These are phyloP conservation scores for Marasmarcha lunaedactyla DNA, from an alignment of 2,888 invertebrate species.

Conservation along the genomic window DNA sequence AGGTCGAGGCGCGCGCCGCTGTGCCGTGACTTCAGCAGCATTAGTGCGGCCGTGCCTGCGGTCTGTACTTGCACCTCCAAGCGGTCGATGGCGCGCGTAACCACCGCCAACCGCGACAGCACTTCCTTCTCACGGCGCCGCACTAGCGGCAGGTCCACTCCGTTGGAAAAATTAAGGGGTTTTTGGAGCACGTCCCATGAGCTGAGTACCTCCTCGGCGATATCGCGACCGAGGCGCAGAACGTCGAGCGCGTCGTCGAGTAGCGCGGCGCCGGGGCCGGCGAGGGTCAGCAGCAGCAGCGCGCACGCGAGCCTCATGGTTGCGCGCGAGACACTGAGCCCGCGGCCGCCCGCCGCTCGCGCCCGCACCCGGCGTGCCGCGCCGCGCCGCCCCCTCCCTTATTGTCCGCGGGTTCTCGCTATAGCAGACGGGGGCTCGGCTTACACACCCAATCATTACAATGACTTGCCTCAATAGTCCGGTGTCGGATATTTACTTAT, in stretches of 20 bases:
- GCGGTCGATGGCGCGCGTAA: conserved; percentile 36
- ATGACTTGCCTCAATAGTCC: too few relatives aligned
- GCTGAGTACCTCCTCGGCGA: conserved; percentile 69
- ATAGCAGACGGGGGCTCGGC: too few relatives aligned
- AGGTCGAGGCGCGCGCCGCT: conserved; percentile 65
- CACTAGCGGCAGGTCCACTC: conserved; percentile 72
- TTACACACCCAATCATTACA: too few relatives aligned
- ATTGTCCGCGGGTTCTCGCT: too few relatives aligned
- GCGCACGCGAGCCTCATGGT: conserved; percentile 43
- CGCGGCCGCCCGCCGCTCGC: conserved; percentile 37
- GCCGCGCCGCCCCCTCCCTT: too few relatives aligned
- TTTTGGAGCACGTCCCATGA: conserved; percentile 75
- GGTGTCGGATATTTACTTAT: too few relatives aligned
- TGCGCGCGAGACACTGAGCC: conserved; percentile 42
- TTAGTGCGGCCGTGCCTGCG: conserved; percentile 29
- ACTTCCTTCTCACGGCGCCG: conserved; percentile 72
- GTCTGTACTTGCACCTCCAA: conserved; percentile 40
- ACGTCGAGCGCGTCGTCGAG: conserved; percentile 73
- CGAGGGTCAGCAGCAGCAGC: conserved; percentile 29
- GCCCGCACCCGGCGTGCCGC: conserved; percentile 18
- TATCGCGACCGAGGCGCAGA: conserved; percentile 69
- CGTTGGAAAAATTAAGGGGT: conserved; percentile 59
- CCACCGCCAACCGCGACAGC: conserved; percentile 50
- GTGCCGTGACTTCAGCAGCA: conserved; percentile 46
- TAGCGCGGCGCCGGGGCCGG: conserved; percentile 40